These are phyloP conservation scores for Pogonognathellus flavescens DNA, from an alignment of 1,140 invertebrate species.

Conservation along the genomic window DNA sequence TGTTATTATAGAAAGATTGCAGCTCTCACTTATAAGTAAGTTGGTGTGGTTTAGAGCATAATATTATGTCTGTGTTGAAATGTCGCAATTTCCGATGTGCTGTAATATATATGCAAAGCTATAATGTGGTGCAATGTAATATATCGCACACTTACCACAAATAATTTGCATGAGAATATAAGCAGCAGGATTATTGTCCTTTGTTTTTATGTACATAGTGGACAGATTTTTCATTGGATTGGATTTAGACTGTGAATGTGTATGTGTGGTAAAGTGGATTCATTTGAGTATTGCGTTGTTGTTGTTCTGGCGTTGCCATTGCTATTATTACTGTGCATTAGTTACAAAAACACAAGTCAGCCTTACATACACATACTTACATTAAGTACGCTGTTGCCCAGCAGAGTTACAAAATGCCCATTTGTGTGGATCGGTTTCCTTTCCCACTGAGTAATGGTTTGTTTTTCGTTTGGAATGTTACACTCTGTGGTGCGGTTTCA, in stretches of 20 bases:
- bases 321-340: not conserved
- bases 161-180: constrained; percentile 42
- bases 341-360: not conserved
- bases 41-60: not conserved
- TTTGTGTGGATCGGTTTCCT: constrained; percentile 20
- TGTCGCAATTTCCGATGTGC: not conserved
- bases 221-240: no score
- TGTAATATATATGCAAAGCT: not conserved
- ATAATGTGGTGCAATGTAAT: constrained; percentile 23
- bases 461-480: constrained; percentile 37
- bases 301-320: not conserved
- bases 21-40: no score
- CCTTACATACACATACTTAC: not conserved
- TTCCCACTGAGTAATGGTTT: constrained; percentile 41
- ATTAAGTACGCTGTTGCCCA: constrained; percentile 4
- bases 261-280: not conserved
- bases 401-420: not conserved
- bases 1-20: no score
- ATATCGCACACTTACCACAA: constrained; percentile 37
- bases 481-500: not conserved
- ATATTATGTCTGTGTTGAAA: not conserved
- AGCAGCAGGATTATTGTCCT: not conserved
- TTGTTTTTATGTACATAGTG: not conserved
- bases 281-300: not conserved
- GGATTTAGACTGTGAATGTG: no score